Conservation (phyloP, 2,797 vertebrate species). For the Callimico goeldii region DNA sequence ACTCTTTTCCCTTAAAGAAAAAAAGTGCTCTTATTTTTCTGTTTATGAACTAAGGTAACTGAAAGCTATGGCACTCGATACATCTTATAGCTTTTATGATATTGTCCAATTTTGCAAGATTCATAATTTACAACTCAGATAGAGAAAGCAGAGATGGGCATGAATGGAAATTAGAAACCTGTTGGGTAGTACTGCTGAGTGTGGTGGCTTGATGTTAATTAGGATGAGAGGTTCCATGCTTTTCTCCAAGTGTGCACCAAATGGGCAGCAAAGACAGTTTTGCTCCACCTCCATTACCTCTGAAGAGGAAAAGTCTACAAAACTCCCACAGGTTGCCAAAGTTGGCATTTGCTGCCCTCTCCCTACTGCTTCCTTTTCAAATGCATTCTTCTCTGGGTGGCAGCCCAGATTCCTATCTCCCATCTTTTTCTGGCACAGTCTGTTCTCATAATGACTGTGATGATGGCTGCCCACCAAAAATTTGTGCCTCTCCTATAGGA, state of each 20-base stretch:
- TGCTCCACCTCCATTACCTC: not conserved
- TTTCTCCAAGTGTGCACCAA: not conserved
- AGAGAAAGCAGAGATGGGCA: not conserved
- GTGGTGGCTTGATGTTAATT: not conserved
- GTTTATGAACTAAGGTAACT: slow-evolving; percentile 70
- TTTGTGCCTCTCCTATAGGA: not conserved
- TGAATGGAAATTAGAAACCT: slow-evolving; percentile 50
- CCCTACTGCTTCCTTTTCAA: not conserved
- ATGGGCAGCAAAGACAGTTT: not conserved
- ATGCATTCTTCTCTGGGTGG: not conserved
- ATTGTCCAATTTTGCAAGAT: slow-evolving; percentile 49
- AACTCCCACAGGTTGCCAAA: not conserved
- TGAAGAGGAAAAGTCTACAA: not conserved
- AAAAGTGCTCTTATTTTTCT: slow-evolving; percentile 63
- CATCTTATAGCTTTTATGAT: slow-evolving; percentile 67
- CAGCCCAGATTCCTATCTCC: not conserved
- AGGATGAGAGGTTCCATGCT: slow-evolving; percentile 25
- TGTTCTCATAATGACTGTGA: not conserved
- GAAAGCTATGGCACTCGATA: slow-evolving; percentile 43
- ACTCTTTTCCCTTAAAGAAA: slow-evolving; percentile 63
- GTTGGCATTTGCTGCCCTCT: not conserved
- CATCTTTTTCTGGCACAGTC: not conserved
- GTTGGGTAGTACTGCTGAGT: not conserved
- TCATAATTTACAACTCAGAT: slow-evolving; percentile 67
- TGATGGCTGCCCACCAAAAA: not conserved